Percentiles rank a stretch among this genome's conserved stretches.
Conservation (phyloP, 2,113 vertebrate genomes). For the Riparia riparia region DNA sequence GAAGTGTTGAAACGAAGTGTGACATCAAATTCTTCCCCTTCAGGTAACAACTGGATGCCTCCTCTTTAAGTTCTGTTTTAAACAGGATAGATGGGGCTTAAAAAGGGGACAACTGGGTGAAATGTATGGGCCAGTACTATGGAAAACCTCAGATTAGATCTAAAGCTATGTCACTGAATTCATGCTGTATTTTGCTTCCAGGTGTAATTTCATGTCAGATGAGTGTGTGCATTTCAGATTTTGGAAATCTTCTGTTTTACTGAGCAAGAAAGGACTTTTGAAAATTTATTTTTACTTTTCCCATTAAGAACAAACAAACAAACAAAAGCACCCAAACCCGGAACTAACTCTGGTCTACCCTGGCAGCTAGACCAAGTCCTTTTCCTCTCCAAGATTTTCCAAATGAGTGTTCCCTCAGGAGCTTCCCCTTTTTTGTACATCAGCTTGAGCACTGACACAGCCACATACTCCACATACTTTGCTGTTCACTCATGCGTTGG, state of each 20-base stretch:
- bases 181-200: not conserved
- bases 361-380: not conserved
- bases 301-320: not conserved
- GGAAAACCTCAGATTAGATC: not conserved
- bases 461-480: not conserved
- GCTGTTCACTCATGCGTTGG: not conserved
- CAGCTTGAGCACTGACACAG: not conserved
- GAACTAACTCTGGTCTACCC: not conserved
- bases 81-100: not conserved
- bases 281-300: not conserved
- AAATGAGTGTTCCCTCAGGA: not conserved
- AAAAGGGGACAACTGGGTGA: not conserved
- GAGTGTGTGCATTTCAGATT: not conserved
- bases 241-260: not conserved
- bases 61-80: not conserved
- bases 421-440: not conserved
- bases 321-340: not conserved
- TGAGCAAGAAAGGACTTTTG: not conserved
- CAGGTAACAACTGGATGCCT: not conserved
- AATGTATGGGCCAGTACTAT: not conserved
- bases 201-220: not conserved
- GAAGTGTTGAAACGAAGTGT: not conserved
- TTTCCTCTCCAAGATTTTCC: not conserved
- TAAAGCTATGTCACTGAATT: not conserved
- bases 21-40: not conserved